phyloP scores from a whole-genome alignment of 1,140 invertebrate genomes.

The Cherax destructor region DNA sequence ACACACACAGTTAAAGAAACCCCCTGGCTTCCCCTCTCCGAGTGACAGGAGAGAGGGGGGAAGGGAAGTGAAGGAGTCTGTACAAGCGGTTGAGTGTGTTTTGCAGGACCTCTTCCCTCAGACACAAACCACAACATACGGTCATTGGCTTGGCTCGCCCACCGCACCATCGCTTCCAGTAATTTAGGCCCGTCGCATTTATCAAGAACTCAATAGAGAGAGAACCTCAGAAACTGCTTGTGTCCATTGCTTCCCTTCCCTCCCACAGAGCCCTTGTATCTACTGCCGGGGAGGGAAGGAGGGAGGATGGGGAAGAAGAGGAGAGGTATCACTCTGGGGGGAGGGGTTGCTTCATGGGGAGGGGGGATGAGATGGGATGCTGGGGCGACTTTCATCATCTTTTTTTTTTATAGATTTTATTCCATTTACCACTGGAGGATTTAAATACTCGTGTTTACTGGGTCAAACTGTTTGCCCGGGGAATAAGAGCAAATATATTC shows the following conservation, averaged over 20 bases:
- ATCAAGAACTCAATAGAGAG: slow-evolving; percentile 42
- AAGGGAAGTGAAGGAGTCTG: background rate
- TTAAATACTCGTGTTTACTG: slow-evolving; percentile 44
- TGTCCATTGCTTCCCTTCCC: slow-evolving; percentile 26
- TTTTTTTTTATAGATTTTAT: slow-evolving; percentile 12
- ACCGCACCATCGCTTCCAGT: slow-evolving; percentile 15
- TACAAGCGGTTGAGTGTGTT: too few relatives aligned
- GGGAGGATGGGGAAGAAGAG: background rate
- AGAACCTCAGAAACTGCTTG: slow-evolving; percentile 37
- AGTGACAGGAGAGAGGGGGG: background rate
- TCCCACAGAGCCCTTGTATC: background rate
- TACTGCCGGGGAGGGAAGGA: background rate
- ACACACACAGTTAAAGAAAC: too few relatives aligned
- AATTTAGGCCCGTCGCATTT: slow-evolving; percentile 42
- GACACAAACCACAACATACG: too few relatives aligned
- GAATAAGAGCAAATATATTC: slow-evolving; percentile 42
- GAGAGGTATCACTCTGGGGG: background rate
- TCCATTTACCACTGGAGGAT: slow-evolving; percentile 10
- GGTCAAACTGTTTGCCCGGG: slow-evolving; percentile 53
- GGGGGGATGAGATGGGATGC: background rate
- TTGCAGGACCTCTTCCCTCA: too few relatives aligned
- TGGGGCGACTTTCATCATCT: background rate
- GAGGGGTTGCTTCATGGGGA: background rate
- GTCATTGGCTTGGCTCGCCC: too few relatives aligned
- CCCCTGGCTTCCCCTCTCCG: too few relatives aligned